Evolutionary conservation across 1,140 invertebrate genomes (phyloP), one percentile per base, ranked within the genome.

Genomic region (Trichonephila clavipes): DNA sequence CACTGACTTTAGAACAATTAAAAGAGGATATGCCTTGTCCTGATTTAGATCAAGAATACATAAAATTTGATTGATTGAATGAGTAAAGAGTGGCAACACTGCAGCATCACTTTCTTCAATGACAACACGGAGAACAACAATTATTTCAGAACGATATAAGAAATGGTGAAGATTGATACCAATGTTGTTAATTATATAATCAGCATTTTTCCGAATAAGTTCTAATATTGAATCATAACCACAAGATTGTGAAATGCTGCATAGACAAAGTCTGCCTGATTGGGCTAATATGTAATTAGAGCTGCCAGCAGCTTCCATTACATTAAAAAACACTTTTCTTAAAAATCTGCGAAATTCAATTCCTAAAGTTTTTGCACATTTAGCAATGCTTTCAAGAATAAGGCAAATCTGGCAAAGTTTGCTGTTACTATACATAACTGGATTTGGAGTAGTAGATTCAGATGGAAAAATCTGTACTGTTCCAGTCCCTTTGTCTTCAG

Each of bases 141-240:
- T 59, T 59, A 89, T 89, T 59, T 89, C 86, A 12, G 92, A 81
- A 21, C 58, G 88, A 8, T 89, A 58, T 21, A 83, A n/a, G 34
- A 89, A 94, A 34, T 94, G 87, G 34, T 90, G 88, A 59, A 89
- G 89, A 34, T 89, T 83, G 44, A 94, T 51, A 88, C 40, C 82
- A 16, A 94, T 83, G 1, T 59, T 83, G 58, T 94, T 94, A 7
- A 85, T 44, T 34, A 94, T 66, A 19, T 94, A 94, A 72, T 94
- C 92, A 51, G 81, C 81, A 90, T 94, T 94, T 18, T 90, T 77
- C 6, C 58, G 44, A 28, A 94, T 85, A 28, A 94, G 88, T 21
- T 94, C 88, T 1, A 34, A 3, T 14, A 88, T 44, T 18, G 92
- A 89, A 10, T 12, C 14, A 69, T 94, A 94, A 5, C 82, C 85